phyloP scores from a whole-genome alignment of 2,797 vertebrate genomes.

The Margarornis squamiger region DNA sequence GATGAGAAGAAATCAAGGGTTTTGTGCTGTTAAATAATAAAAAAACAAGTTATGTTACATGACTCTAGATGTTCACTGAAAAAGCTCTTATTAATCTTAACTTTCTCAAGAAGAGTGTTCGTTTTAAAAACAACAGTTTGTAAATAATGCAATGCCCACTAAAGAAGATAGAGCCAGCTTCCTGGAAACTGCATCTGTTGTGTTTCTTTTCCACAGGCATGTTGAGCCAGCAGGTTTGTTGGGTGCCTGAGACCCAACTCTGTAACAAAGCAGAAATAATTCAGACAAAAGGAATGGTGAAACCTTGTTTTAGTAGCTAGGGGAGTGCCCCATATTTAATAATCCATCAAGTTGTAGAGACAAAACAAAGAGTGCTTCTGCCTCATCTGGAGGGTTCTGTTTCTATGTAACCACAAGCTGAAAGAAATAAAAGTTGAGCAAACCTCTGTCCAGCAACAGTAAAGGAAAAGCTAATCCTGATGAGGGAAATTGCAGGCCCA shows the following conservation, averaged over 20 bases:
- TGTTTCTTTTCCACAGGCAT: slow-evolving; percentile 55
- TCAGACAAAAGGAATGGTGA: slow-evolving; percentile 48
- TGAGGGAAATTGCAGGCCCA: slow-evolving; percentile 6
- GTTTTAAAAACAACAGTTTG: slow-evolving; percentile 48
- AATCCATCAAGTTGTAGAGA: slow-evolving; percentile 38
- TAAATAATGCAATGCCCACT: slow-evolving; percentile 70
- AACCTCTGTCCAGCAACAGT: slow-evolving; percentile 15
- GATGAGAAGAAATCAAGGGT: slow-evolving; percentile 18
- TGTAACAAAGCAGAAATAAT: slow-evolving; percentile 62
- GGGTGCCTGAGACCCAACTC: slow-evolving; percentile 58
- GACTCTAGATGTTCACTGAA: slow-evolving; percentile 47
- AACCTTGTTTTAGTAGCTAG: slow-evolving; percentile 1
- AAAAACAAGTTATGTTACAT: slow-evolving; percentile 27
- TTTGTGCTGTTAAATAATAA: slow-evolving; percentile 36
- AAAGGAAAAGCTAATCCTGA: slow-evolving; percentile 7
- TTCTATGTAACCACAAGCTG: slow-evolving; percentile 43
- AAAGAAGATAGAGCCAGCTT: slow-evolving; percentile 64
- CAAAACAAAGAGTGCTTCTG: slow-evolving; percentile 11
- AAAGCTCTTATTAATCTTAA: slow-evolving; percentile 61
- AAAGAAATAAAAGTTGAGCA: background rate
- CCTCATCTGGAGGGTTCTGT: slow-evolving; percentile 35
- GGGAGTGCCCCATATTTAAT: slow-evolving; percentile 38
- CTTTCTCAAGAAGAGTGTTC: slow-evolving; percentile 53
- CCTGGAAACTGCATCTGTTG: slow-evolving; percentile 56
- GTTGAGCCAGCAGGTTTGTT: slow-evolving; percentile 60